Percentiles rank a stretch among this genome's conserved stretches.
phyloP scores from a whole-genome alignment of 2,888 invertebrate genomes.

The Crocallis elinguaria region DNA sequence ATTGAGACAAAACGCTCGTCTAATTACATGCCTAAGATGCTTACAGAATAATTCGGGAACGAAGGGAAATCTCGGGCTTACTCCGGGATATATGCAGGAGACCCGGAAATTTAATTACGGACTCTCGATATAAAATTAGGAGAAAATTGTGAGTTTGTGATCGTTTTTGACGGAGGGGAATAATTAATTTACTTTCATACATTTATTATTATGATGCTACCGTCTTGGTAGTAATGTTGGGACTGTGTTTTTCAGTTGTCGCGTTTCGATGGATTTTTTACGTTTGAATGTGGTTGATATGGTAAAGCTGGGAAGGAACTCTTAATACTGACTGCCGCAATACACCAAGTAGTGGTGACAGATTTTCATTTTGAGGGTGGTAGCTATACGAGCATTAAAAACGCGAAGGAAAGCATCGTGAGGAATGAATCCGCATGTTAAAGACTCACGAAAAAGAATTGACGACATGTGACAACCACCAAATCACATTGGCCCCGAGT shows the following conservation, averaged over 20 bases:
- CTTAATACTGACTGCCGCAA: too few species aligned
- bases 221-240: background rate
- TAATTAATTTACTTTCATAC: conserved; percentile 15
- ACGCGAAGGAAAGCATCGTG: too few species aligned
- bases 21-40: conserved; percentile 35
- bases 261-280: background rate
- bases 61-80: conserved; percentile 24
- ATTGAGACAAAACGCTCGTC: conserved; percentile 7
- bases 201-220: background rate
- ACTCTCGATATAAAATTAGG: conserved; percentile 23
- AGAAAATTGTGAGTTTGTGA: conserved; percentile 15
- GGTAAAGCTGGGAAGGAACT: too few species aligned
- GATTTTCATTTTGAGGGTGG: too few species aligned
- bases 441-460: too few species aligned
- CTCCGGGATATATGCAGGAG: conserved; percentile 20
- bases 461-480: too few species aligned
- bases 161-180: conserved; percentile 8
- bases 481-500: too few species aligned
- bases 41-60: conserved; percentile 30
- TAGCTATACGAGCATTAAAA: too few species aligned
- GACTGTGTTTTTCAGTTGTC: background rate
- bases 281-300: too few species aligned
- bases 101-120: conserved; percentile 21
- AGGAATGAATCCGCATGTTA: too few species aligned
- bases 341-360: too few species aligned